Percentiles rank a stretch among this genome's conserved stretches.
Conservation (phyloP, 2,113 vertebrate genomes). For the Ceuthmochares aereus region DNA sequence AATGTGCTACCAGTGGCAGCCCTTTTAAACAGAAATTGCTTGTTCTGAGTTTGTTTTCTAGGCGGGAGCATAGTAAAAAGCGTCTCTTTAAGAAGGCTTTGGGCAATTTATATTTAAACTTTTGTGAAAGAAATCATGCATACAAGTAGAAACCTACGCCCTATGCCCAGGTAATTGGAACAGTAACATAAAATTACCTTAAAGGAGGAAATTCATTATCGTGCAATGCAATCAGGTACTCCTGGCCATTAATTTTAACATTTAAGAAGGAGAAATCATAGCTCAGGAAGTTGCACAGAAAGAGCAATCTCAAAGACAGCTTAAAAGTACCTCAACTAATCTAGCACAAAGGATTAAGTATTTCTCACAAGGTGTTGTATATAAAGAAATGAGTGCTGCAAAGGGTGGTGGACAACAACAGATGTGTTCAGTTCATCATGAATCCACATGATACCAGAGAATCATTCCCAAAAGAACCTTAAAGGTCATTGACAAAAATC, state of each 20-base stretch:
- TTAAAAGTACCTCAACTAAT: not conserved
- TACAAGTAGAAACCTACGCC: not conserved
- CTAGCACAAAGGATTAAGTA: not conserved
- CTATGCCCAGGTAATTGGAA: not conserved
- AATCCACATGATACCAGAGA: conserved; percentile 44
- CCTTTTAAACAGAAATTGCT: not conserved
- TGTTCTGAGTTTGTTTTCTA: not conserved
- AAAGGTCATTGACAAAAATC: conserved; percentile 57
- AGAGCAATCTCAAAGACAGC: not conserved
- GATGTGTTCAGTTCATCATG: not conserved
- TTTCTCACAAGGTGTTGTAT: not conserved
- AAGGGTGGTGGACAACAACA: not conserved
- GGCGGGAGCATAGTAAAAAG: not conserved
- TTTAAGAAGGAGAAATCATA: not conserved
- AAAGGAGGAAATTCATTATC: conserved; percentile 18
- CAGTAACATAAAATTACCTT: not conserved
- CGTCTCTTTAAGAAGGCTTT: not conserved
- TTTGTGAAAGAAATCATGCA: not conserved
- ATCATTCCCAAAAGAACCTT: conserved; percentile 29
- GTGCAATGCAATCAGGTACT: conserved; percentile 8
- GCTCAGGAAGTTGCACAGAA: not conserved
- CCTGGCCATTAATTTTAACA: not conserved
- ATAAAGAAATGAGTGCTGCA: not conserved
- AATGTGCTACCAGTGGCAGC: not conserved
- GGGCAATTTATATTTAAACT: not conserved